These are phyloP conservation scores for Phlogophora meticulosa DNA, from an alignment of 2,888 invertebrate genomes.

Conservation along the genomic window DNA sequence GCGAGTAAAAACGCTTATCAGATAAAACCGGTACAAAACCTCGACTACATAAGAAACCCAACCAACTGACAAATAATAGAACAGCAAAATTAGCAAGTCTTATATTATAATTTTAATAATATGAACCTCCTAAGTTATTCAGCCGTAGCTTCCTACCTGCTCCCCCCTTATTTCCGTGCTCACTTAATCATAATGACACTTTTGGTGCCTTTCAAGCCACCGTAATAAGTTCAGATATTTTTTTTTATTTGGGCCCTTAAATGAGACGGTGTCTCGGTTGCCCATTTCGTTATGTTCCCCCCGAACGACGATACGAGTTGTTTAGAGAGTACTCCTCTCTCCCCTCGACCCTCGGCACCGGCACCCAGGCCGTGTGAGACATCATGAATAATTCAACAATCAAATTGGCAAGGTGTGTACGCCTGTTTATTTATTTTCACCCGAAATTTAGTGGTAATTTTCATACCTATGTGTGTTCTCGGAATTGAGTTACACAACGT, in stretches of 20 bases:
- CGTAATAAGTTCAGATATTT: constrained; percentile 76
- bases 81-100: constrained; percentile 42
- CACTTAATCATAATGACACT: constrained; percentile 74
- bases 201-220: constrained; percentile 68
- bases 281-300: constrained; percentile 84
- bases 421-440: constrained; percentile 87
- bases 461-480: constrained; percentile 73
- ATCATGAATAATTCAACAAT: constrained; percentile 90
- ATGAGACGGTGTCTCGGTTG: constrained; percentile 80
- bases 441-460: constrained; percentile 84
- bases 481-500: constrained; percentile 62
- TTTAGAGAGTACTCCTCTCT: constrained; percentile 76
- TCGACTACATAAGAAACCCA: constrained; percentile 3
- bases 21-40: not conserved
- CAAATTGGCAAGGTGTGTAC: constrained; percentile 89
- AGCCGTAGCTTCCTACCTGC: constrained; percentile 50
- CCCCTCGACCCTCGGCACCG: constrained; percentile 69
- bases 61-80: constrained; percentile 36
- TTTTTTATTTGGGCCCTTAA: constrained; percentile 79
- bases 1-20: not conserved
- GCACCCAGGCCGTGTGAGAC: constrained; percentile 79
- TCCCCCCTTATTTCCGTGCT: constrained; percentile 65
- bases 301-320: constrained; percentile 77
- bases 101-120: constrained; percentile 45
- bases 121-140: constrained; percentile 46